Evolutionary conservation across 2,888 invertebrate genomes (phyloP), one percentile per base, ranked within the genome.

Genomic region (Drosophila pseudotakahashii): DNA sequence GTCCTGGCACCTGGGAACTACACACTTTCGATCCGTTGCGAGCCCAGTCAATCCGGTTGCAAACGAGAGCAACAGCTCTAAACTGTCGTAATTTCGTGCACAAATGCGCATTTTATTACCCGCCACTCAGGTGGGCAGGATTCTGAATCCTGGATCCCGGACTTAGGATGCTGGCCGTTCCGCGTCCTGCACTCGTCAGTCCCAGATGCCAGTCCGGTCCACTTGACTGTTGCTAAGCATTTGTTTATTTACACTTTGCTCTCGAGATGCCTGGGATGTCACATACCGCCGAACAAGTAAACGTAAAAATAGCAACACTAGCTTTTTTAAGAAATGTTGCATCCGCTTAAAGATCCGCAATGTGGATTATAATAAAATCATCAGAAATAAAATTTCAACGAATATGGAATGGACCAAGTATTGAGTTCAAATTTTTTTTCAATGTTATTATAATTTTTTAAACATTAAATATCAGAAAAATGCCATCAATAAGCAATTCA

Each of bases 51-150:
- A 57, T 62, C 62, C 47, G 41, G 51, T 64, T 68, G 44, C 69
- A 59, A 57, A 50, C 36, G 57, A n/a, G 16, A 72, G 52, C 62
- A 51, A 32, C 39, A 73, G 58, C 64, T 64, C 51, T 54, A 59
- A 72, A 78, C 75, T 76, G 80, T 78, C 73, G 70, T 76, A 80
- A 80, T 86, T 88, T 75, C 47, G 73, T 80, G 77, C 83, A 86
- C 78, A 84, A 88, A 88, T 84, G 88, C 84, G 80, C 73, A 86
- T 88, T 84, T 84, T 83, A 84, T 82, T 86, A 78, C 83, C 80
- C 69, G 80, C 48, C 78, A 76, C 77, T 75, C 60, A 67, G 75
- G 73, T 85, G 73, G 13, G 7, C 48, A 32, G 9, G 60, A 23
- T 41, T 14, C 34, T 13, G 47, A 36, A 23, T n/a, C 26, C 34